phyloP scores from a whole-genome alignment of 2,888 invertebrate genomes.

The Microdon myrmicae region DNA sequence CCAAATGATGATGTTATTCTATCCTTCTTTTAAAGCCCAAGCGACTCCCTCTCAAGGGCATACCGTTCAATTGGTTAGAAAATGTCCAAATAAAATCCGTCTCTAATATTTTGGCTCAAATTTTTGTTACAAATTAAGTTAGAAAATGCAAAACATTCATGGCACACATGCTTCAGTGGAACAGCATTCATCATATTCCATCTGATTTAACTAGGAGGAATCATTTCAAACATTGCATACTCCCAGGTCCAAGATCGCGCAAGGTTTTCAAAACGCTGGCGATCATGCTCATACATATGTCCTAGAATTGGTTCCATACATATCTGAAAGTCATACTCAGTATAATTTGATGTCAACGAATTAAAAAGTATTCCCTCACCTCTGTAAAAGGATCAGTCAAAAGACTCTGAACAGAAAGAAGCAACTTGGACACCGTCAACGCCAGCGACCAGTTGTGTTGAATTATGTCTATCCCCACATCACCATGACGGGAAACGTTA shows the following conservation, averaged over 20 bases:
- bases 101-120: too few species aligned
- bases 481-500: constrained; percentile 93
- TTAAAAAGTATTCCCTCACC: constrained; percentile 65
- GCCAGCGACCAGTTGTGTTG: constrained; percentile 97
- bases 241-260: constrained; percentile 91
- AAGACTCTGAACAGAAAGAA: constrained; percentile 87
- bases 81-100: too few species aligned
- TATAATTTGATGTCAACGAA: neutral
- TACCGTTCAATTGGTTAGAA: too few species aligned
- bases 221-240: constrained; percentile 85
- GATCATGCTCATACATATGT: constrained; percentile 78
- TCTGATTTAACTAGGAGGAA: constrained; percentile 61
- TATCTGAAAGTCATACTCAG: constrained; percentile 69
- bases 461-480: constrained; percentile 94
- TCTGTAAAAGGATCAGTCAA: constrained; percentile 90
- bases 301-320: constrained; percentile 92
- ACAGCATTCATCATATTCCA: constrained; percentile 19
- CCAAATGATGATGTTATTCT: too few species aligned
- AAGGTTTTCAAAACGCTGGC: constrained; percentile 79
- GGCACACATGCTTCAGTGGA: constrained; percentile 45
- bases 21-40: too few species aligned
- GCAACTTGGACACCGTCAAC: constrained; percentile 87
- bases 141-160: constrained; percentile 35
- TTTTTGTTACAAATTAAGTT: too few species aligned
- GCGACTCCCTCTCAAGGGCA: too few species aligned